Evolutionary conservation across 1,140 invertebrate species (phyloP), one percentile per base, ranked within the genome.

Genomic region (Myzus persicae): DNA sequence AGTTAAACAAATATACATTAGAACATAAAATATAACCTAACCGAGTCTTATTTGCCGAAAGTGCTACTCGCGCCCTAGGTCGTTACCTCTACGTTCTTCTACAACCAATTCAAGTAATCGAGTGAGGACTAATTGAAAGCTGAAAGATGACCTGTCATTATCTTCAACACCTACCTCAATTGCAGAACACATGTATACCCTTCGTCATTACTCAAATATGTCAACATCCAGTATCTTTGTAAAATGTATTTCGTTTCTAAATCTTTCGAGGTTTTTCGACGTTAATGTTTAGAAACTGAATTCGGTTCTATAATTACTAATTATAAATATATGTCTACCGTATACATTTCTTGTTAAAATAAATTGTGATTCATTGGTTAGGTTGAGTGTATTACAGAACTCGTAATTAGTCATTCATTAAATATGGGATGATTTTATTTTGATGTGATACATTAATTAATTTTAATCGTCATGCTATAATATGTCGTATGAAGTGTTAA

Each of bases 101-200:
- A 24, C 9, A 22, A 26, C 24, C 36, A 38, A 54, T 51, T 36
- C 36, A 40, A 38, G 36, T 89, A 89, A 40, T 54, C 51, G 48
- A 89, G 88, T 40, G 36, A 54, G n/a, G 36, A 54, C 36, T 89
- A 89, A 89, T 54, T 89, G 8, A 89, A 44, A 36, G 36, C 7
- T 89, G 46, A 89, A 89, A 54, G 46, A 89, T 89, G 88, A 89
- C 24, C 48, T 89, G 88, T 89, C 48, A 54, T 89, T 89, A 54
- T 36, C 8, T 54, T 26, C 24, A 54, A 36, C 48, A 54, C 48
- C 48, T 76, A 11, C 36, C 9, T 54, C 36, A 38, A 89, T 89
- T 89, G 24, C 36, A 51, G 36, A 89, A 38, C 46, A 38, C 8
- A 40, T 54, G 36, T 54, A 54, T 89, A 89, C 22, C 36, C 24